phyloP scores from a whole-genome alignment of 2,888 invertebrate species.

The Dyspetes luteomarginatus region DNA sequence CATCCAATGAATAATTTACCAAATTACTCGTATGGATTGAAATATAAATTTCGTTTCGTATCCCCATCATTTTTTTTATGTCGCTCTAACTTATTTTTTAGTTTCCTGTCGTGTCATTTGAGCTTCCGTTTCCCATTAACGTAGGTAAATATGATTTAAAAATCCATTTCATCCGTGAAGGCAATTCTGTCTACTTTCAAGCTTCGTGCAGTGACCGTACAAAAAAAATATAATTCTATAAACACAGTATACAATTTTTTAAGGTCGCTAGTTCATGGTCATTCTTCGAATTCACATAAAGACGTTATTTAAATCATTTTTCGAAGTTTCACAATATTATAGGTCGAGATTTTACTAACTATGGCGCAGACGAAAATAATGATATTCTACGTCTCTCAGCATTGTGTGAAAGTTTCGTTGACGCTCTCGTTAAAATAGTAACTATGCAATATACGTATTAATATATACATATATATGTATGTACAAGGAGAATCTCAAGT shows the following conservation, averaged over 20 bases:
- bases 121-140: constrained; percentile 15
- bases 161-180: constrained; percentile 1
- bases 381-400: constrained; percentile 11
- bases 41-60: constrained; percentile 15
- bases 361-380: background rate
- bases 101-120: background rate
- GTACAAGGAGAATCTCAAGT: constrained; percentile 43
- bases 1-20: constrained; percentile 32
- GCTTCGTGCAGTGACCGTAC: background rate
- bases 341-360: background rate
- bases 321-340: background rate
- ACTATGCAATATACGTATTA: constrained; percentile 39
- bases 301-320: background rate
- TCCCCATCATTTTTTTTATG: background rate
- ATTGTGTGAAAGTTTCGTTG: constrained; percentile 56
- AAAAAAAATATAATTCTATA: background rate
- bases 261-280: background rate
- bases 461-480: constrained; percentile 19
- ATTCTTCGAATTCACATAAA: background rate
- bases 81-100: constrained; percentile 9
- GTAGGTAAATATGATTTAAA: background rate
- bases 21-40: constrained; percentile 1
- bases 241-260: background rate
- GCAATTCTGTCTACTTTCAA: background rate
- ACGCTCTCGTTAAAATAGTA: constrained; percentile 47